Conservation (phyloP, 2,797 vertebrate genomes). For the Ficedula albicollis region DNA sequence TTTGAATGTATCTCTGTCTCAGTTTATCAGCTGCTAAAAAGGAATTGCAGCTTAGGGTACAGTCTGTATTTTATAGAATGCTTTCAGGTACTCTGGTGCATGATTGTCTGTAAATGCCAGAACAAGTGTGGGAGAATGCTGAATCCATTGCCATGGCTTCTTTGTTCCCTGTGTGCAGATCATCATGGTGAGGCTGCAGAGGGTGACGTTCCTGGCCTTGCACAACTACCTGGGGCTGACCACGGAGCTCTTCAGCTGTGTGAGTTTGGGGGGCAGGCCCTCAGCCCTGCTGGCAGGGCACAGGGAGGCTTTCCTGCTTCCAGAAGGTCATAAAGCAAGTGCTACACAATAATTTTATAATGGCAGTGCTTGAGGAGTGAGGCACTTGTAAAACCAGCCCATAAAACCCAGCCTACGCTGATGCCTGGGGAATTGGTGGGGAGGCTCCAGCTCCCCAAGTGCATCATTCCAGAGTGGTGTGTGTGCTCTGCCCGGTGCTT, state of each 20-base stretch:
- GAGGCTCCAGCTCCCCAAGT: background rate
- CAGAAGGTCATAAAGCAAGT: background rate
- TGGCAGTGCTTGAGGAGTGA: background rate
- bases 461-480: background rate
- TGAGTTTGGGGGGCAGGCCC: conserved; percentile 61
- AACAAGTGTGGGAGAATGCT: background rate
- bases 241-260: conserved; percentile 92
- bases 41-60: background rate
- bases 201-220: conserved; percentile 92
- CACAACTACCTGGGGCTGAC: conserved; percentile 96
- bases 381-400: background rate
- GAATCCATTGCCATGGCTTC: background rate
- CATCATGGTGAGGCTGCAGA: conserved; percentile 95
- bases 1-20: background rate
- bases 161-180: conserved; percentile 77
- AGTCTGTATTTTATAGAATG: background rate
- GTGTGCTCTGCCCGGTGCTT: background rate
- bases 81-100: background rate
- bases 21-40: background rate
- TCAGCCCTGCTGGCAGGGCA: background rate
- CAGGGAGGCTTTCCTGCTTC: background rate
- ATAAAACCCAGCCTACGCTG: background rate
- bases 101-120: background rate
- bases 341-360: background rate
- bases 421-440: background rate